Evolutionary conservation across 2,113 vertebrate genomes (phyloP).

Genomic region (Hippocampus abdominalis): DNA sequence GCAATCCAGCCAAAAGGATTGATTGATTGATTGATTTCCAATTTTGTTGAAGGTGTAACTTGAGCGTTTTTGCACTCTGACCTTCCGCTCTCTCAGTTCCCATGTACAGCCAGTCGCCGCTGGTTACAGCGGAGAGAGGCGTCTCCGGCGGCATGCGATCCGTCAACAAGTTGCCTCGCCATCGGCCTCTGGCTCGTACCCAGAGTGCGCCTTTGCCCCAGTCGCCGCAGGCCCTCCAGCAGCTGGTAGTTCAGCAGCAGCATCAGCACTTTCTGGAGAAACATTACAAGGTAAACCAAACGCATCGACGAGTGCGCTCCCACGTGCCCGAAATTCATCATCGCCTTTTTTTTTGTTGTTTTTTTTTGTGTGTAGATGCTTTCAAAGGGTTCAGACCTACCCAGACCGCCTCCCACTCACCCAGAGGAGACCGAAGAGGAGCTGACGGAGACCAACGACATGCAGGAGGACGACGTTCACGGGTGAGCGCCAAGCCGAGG

Average conservation of each 20-base stretch:
- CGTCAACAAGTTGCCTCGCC: constrained; percentile 84
- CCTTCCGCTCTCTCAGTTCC: constrained; percentile 71
- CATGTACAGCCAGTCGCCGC: constrained; percentile 87
- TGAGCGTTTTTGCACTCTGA: background rate
- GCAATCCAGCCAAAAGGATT: background rate
- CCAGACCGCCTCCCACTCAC: constrained; percentile 59
- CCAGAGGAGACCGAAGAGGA: constrained; percentile 68
- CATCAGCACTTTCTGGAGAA: constrained; percentile 91
- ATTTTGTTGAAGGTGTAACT: background rate
- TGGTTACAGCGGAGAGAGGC: constrained; percentile 84
- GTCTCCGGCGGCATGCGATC: constrained; percentile 76
- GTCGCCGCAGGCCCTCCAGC: constrained; percentile 91
- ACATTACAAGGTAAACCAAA: constrained; percentile 64
- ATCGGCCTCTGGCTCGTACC: constrained; percentile 86
- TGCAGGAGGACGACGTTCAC: constrained; percentile 61
- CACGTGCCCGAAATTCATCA: background rate
- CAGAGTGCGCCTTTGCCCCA: constrained; percentile 90
- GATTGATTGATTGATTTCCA: background rate
- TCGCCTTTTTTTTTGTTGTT: background rate
- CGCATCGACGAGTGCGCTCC: accelerated
- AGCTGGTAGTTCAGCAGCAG: constrained; percentile 89
- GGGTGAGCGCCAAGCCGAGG: constrained; percentile 26
- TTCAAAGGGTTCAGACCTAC: constrained; percentile 58
- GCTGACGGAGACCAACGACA: constrained; percentile 66
- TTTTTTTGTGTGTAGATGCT: constrained; percentile 47